These are phyloP conservation scores for Junco hyemalis DNA, from an alignment of 2,113 vertebrate species.

Conservation along the genomic window DNA sequence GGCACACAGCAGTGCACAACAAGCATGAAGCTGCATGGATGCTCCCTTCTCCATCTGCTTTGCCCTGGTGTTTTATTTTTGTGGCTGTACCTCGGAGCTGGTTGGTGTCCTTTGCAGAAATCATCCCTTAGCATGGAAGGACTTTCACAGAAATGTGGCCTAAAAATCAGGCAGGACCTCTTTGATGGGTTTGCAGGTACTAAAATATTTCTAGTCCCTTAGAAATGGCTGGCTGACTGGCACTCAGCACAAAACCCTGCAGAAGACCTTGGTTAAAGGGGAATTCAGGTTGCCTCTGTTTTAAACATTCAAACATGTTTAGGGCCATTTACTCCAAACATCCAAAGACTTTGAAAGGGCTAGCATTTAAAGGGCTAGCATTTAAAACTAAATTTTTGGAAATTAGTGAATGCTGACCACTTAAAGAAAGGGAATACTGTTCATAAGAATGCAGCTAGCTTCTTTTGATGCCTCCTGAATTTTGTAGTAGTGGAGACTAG, in stretches of 20 bases:
- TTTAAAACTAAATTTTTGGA: background rate
- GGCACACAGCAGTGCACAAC: background rate
- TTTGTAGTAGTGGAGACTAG: background rate
- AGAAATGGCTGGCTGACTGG: background rate
- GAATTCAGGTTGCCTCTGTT: background rate
- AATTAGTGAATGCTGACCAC: background rate
- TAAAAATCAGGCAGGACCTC: background rate
- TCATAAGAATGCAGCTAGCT: background rate
- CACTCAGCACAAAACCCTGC: background rate
- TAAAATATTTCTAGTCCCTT: background rate
- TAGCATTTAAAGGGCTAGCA: background rate
- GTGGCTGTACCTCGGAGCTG: background rate
- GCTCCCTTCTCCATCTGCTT: background rate
- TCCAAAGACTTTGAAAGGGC: background rate
- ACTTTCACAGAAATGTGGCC: background rate
- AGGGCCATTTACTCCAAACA: background rate
- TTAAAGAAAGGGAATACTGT: background rate
- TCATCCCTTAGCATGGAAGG: background rate
- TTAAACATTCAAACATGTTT: background rate
- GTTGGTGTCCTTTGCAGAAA: background rate
- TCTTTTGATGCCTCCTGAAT: background rate
- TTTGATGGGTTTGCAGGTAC: background rate
- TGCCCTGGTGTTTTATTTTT: background rate
- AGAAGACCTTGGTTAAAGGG: background rate
- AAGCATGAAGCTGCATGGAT: accelerated